Evolutionary conservation across 2,113 vertebrate species (phyloP).

Genomic region (Cyphomyrus plagiostoma): DNA sequence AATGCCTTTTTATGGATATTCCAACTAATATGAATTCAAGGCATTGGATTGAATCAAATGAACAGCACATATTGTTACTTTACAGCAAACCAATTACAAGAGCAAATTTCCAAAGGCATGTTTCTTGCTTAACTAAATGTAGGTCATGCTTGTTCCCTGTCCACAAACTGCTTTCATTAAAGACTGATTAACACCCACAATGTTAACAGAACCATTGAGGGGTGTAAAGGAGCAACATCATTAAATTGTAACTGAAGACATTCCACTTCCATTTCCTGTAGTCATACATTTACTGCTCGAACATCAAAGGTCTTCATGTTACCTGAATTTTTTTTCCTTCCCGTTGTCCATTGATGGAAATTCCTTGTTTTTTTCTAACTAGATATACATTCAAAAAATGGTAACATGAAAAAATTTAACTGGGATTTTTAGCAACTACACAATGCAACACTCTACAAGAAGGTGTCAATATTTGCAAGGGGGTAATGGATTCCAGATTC

Average conservation of each 20-base stretch:
- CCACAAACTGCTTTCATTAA: conserved; percentile 64
- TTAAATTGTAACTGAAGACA: conserved; percentile 50
- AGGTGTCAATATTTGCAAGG: neutral
- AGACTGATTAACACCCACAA: conserved; percentile 37
- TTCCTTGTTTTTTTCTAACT: neutral
- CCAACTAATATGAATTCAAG: conserved; percentile 72
- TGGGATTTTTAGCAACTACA: neutral
- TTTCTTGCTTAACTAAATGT: conserved; percentile 62
- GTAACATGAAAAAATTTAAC: neutral
- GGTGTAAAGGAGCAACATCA: conserved; percentile 45
- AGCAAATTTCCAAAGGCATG: conserved; percentile 62
- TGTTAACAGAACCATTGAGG: neutral
- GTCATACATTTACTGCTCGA: neutral
- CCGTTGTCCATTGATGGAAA: neutral
- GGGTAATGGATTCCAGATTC: neutral
- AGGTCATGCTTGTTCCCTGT: conserved; percentile 64
- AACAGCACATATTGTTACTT: conserved; percentile 69
- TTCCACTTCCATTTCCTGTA: conserved; percentile 33
- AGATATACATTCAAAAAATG: neutral
- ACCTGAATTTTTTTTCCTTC: neutral
- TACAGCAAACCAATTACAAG: conserved; percentile 63
- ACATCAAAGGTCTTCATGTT: neutral
- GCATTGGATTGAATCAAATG: conserved; percentile 73
- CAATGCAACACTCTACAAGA: neutral
- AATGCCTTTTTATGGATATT: conserved; percentile 66